Evolutionary conservation across 2,888 invertebrate genomes (phyloP).

Genomic region (Altica lythri): DNA sequence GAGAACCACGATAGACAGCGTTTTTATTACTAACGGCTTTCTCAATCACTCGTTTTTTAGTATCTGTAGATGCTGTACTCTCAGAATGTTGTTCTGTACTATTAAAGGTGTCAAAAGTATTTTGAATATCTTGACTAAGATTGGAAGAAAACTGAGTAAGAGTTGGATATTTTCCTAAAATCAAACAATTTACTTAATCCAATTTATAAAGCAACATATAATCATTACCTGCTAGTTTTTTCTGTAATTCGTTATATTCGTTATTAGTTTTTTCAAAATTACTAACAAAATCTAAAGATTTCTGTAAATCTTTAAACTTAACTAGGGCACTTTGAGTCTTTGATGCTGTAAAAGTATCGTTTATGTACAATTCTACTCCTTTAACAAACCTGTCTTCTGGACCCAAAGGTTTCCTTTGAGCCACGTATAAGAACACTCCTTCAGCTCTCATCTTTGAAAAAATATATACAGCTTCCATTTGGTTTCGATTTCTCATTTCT

Average conservation of each 20-base stretch:
- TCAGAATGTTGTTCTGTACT: not conserved
- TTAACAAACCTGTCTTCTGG: conserved; percentile 41
- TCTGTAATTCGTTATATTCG: conserved; percentile 38
- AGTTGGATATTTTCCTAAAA: conserved; percentile 32
- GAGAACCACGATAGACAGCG: conserved; percentile 38
- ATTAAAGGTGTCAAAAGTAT: conserved; percentile 19
- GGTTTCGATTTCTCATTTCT: conserved; percentile 34
- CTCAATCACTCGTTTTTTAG: conserved; percentile 3
- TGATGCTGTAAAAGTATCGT: conserved; percentile 37
- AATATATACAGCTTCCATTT: conserved; percentile 44
- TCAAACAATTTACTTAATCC: conserved; percentile 5
- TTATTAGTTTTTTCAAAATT: conserved; percentile 28
- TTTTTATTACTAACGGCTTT: conserved; percentile 32
- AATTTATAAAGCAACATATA: not conserved
- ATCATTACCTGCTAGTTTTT: conserved; percentile 38
- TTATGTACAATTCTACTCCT: conserved; percentile 30
- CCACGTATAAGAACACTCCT: conserved; percentile 46
- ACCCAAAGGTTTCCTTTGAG: conserved; percentile 37
- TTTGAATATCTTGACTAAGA: conserved; percentile 32
- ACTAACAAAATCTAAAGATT: conserved; percentile 29
- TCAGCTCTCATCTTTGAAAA: conserved; percentile 46
- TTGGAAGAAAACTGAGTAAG: conserved; percentile 34
- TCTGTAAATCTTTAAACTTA: conserved; percentile 34
- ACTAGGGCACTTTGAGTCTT: conserved; percentile 28
- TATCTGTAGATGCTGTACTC: conserved; percentile 6